Conservation (phyloP, 2,888 invertebrate genomes). For the Cephus runcator region DNA sequence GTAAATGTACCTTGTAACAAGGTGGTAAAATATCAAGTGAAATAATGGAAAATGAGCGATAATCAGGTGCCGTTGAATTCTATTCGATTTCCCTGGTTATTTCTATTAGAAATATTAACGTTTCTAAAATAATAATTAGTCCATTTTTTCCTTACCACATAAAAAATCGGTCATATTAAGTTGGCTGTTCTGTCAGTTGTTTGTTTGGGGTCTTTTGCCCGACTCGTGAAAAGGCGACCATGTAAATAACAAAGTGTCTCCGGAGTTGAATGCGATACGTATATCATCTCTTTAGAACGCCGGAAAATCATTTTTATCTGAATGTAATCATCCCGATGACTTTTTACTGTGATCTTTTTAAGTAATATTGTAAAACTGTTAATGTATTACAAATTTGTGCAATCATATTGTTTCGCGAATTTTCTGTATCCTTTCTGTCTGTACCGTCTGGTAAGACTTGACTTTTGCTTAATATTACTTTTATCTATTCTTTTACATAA, state of each 20-base stretch:
- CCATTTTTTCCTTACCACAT: not conserved
- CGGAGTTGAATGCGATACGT: not conserved
- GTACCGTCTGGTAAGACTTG: conserved; percentile 3
- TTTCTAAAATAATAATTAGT: not conserved
- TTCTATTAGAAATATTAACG: not conserved
- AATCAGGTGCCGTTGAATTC: not conserved
- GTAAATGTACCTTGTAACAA: not conserved
- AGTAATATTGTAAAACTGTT: not conserved
- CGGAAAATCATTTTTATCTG: not conserved
- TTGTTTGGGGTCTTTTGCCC: not conserved
- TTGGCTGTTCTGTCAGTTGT: not conserved
- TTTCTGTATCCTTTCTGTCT: conserved; percentile 70
- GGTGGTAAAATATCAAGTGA: not conserved
- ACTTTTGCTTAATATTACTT: not conserved
- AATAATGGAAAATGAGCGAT: not conserved
- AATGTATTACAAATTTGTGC: not conserved
- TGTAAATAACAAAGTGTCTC: not conserved
- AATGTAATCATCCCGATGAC: not conserved
- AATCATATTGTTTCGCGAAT: conserved; percentile 24
- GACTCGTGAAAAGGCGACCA: not conserved
- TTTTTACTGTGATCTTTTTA: not conserved
- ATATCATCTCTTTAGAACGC: not conserved
- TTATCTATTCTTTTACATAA: not conserved
- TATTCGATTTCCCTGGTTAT: not conserved
- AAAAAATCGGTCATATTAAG: not conserved